Percentiles rank a stretch among this genome's conserved stretches.
Conservation (phyloP, 2,888 invertebrate genomes). For the Tipula lateralis region DNA sequence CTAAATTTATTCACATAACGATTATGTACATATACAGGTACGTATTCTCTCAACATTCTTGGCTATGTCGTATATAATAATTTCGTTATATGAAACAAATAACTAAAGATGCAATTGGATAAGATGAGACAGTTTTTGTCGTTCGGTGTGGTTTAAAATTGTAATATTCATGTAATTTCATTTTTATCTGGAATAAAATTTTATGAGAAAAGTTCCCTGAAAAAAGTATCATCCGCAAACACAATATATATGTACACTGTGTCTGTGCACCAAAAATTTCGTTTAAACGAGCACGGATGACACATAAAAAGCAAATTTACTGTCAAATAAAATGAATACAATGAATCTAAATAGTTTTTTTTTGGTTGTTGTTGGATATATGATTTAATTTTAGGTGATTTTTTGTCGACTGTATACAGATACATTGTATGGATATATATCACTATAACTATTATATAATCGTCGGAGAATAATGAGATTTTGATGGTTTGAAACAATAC, state of each 20-base stretch:
- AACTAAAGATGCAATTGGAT: background rate
- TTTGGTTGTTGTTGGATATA: background rate
- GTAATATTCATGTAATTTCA: background rate
- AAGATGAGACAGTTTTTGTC: background rate
- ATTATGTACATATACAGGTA: no score
- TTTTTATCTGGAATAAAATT: background rate
- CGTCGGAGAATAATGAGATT: background rate
- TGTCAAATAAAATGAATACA: background rate
- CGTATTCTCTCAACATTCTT: no score
- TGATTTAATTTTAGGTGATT: constrained; percentile 3
- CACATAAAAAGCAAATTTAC: background rate
- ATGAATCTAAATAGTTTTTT: background rate
- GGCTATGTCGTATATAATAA: no score
- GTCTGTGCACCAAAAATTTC: background rate
- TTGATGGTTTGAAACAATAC: background rate
- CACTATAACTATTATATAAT: background rate
- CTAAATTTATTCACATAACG: no score
- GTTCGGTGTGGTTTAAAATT: background rate
- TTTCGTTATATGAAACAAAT: background rate
- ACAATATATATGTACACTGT: background rate
- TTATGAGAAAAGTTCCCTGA: background rate
- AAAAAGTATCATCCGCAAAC: background rate
- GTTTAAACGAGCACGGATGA: background rate
- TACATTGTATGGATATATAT: background rate
- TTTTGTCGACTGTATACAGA: background rate